Conservation (phyloP, 2,113 vertebrate species). For the Onychostruthus taczanowskii region DNA sequence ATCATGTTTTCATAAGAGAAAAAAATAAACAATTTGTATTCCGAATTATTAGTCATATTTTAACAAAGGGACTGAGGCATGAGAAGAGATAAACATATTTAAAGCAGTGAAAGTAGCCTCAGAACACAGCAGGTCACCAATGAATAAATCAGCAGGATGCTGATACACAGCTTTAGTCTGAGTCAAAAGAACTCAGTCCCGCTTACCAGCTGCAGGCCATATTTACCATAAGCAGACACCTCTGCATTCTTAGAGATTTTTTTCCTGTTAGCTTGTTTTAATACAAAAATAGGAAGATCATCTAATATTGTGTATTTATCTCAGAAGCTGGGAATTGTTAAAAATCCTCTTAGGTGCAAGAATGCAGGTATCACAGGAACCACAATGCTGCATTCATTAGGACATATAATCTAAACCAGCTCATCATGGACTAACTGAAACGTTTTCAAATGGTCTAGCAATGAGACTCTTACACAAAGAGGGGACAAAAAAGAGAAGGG, state of each 20-base stretch:
- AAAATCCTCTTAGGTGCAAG: background rate
- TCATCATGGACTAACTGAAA: background rate
- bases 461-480: background rate
- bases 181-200: background rate
- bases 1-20: background rate
- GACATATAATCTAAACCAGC: background rate
- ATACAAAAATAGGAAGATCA: background rate
- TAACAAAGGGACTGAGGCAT: background rate
- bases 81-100: background rate
- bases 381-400: background rate
- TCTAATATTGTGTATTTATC: background rate
- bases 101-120: background rate
- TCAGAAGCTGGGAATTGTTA: background rate
- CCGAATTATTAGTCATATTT: background rate
- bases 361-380: background rate
- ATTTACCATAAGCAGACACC: background rate
- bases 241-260: background rate
- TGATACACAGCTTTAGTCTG: background rate
- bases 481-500: fast-evolving
- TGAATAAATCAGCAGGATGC: background rate
- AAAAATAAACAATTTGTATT: background rate
- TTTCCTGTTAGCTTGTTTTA: background rate
- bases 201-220: background rate
- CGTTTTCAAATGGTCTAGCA: background rate
- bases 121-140: background rate